Conservation (phyloP, 2,113 vertebrate species). For the Zosterops pallidus region DNA sequence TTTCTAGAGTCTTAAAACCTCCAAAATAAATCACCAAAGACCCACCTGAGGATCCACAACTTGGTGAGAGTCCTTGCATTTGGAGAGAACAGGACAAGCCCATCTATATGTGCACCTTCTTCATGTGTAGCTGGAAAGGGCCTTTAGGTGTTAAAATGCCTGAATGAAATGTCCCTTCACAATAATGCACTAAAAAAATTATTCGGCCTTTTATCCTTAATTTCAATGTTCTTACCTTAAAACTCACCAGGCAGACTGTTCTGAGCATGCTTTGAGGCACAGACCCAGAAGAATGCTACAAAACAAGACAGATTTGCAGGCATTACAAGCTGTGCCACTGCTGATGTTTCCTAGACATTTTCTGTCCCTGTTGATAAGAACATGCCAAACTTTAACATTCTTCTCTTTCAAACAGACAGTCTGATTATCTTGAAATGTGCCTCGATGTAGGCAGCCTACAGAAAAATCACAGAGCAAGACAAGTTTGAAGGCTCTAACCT, state of each 20-base stretch:
- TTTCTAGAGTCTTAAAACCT: background rate
- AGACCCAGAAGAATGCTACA: background rate
- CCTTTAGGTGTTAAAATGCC: background rate
- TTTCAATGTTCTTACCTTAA: background rate
- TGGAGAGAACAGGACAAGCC: background rate
- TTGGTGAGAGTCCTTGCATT: background rate
- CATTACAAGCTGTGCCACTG: background rate
- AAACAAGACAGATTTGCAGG: background rate
- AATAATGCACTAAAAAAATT: background rate
- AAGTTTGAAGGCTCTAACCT: slow-evolving; percentile 10
- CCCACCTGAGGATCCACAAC: background rate
- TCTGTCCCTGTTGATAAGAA: slow-evolving; percentile 1
- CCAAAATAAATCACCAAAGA: background rate
- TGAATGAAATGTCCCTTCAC: background rate
- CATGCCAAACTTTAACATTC: background rate
- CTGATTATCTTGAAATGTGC: background rate
- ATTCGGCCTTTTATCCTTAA: background rate
- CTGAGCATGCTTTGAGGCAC: background rate
- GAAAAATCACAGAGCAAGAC: slow-evolving; percentile 27
- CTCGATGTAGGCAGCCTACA: background rate
- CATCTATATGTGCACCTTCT: background rate
- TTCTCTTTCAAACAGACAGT: slow-evolving; percentile 1
- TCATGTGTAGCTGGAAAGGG: background rate
- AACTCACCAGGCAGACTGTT: background rate
- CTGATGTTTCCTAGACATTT: background rate